Evolutionary conservation across 2,113 vertebrate species (phyloP), one percentile per base, ranked within the genome.

Genomic region (Siphamia tubifer): DNA sequence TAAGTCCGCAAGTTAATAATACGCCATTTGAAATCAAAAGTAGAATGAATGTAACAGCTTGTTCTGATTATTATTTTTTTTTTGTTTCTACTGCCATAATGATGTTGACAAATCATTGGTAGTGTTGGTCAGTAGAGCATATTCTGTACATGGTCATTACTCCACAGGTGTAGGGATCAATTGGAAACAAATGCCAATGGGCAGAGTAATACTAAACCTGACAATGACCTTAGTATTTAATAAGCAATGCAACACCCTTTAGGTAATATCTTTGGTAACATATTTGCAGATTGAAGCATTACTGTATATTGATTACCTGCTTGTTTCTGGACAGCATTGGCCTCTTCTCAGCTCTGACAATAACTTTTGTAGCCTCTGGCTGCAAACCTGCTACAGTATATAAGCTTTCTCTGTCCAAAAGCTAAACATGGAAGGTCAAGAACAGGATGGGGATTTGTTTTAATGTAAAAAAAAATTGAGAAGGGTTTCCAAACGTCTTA

Each of bases 261-360:
- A n/a, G n/a, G n/a, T n/a, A n/a, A n/a, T n/a, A n/a, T n/a, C n/a
- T n/a, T n/a, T 62, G 49, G 8, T 12, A 19, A 16, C 27, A 43
- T 13, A 63, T 32, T 9, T 30, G 45, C 28, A 48, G 58, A 82
- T 39, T 68, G 32, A 66, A 63, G 43, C 71, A 35, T 63, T 40
- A 32, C 32, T n/a, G n/a, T n/a, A n/a, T n/a, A 63, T 49, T 57
- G 47, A 80, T 69, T 34, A 30, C 21, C 6, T 10, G 25, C 47
- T 69, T 32, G 17, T 44, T 60, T 42, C 45, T 45, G 16, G 13
- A 23, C 48, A 43, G 32, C 56, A 16, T 39, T 25, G 17, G 52
- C 64, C 52, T 28, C 42, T 16, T n/a, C 19, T 19, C 4, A 5
- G 40, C 19, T 73, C 25, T 58, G 55, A 16, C 51, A 53, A 40